Evolutionary conservation across 2,888 invertebrate genomes (phyloP), one percentile per base, ranked within the genome.

Genomic region (Eristalis arbustorum): DNA sequence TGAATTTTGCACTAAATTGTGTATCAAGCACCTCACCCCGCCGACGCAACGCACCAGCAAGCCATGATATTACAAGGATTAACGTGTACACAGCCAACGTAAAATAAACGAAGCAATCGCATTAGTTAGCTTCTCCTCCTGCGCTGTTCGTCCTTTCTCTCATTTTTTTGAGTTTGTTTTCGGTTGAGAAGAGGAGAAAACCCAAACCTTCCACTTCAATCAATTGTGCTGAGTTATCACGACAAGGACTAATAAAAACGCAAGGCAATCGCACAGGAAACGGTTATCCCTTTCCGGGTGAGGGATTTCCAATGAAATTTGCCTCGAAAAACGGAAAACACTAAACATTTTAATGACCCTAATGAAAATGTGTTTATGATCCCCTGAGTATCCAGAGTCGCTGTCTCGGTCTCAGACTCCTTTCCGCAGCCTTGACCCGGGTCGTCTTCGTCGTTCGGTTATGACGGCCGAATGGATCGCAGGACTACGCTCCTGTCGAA

Each of bases 301-400:
- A 62, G 22, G 73, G 42, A 69, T 61, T 79, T 59, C 64, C 40
- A 59, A 63, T 63, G 63, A 5, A 66, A 34, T 49, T 62, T 62
- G 37, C 49, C 23, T 68, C 68, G 18, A 67, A 40, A n/a, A 74
- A 80, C 63, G 28, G 4, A 49, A 73, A 83, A 76, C 78, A 75
- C 66, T 80, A 84, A 84, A 77, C 63, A 81, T 84, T 84, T 84
- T 81, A 84, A 84, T 84, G 81, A 49, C 73, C 76, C 23, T 63
- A 81, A 81, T 84, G 81, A 84, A 84, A 73, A 84, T 76, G 81
- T 84, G 84, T 84, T 84, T 84, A 84, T 76, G 81, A 72, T 49
- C 31, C 59, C 18, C 37, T 28, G 59, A 72, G 59, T 67, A 71
- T 64, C 66, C 56, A 14, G 4, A 25, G 63, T 8, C 23, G 49